These are phyloP conservation scores for Drosophila dives DNA, from an alignment of 2,888 invertebrate species.

Conservation along the genomic window DNA sequence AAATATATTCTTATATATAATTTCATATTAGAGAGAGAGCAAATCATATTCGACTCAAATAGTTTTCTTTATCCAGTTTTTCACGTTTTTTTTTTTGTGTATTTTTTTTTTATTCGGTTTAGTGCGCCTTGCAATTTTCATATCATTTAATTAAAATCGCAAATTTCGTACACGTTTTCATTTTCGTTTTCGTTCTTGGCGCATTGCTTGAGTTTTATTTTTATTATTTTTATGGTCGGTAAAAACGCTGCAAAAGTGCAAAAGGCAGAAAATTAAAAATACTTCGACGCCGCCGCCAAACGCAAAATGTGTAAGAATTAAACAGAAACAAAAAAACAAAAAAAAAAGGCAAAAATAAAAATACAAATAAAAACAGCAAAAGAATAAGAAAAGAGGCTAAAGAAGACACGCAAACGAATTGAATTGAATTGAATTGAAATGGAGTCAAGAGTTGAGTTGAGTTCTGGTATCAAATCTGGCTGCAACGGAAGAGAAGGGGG, in stretches of 20 bases:
- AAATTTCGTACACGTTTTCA: conserved; percentile 81
- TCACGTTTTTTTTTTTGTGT: conserved; percentile 32
- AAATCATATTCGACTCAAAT: conserved; percentile 4
- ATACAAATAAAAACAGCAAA: conserved; percentile 4
- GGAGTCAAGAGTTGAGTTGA: conserved; percentile 32
- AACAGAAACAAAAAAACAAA: conserved; percentile 23
- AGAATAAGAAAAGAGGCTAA: conserved; percentile 5
- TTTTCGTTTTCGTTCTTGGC: conserved; percentile 68
- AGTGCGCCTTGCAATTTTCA: conserved; percentile 73
- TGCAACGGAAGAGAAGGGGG: conserved; percentile 60
- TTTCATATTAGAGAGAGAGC: conserved; percentile 6
- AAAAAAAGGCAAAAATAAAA: conserved; percentile 4
- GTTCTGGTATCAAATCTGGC: conserved; percentile 15
- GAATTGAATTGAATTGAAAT: conserved; percentile 55
- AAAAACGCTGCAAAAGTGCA: conserved; percentile 73
- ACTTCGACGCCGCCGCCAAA: conserved; percentile 60
- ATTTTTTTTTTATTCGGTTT: conserved; percentile 40
- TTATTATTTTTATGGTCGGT: conserved; percentile 70
- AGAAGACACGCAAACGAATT: conserved; percentile 44
- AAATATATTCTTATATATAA: not conserved
- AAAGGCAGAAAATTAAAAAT: conserved; percentile 81
- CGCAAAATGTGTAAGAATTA: conserved; percentile 45
- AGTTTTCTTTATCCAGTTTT: conserved; percentile 20
- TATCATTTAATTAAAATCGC: conserved; percentile 81
- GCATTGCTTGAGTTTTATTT: conserved; percentile 57